These are phyloP conservation scores for Acronicta aceris DNA, from an alignment of 2,888 invertebrate species.

Conservation along the genomic window DNA sequence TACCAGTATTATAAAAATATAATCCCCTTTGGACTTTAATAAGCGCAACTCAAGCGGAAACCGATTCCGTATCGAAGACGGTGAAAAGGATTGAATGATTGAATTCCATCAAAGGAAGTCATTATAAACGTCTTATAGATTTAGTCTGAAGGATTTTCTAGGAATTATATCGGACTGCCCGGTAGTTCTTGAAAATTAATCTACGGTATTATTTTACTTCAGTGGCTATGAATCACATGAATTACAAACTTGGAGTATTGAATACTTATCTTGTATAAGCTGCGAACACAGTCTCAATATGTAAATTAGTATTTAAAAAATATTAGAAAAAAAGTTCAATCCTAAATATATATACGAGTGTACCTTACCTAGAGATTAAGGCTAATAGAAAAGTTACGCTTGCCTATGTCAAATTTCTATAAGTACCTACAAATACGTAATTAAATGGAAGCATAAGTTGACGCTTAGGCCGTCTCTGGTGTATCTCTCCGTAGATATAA, in stretches of 20 bases:
- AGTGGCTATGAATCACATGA: slow-evolving; percentile 48
- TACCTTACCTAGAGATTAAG: no score
- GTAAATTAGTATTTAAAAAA: no score
- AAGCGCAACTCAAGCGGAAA: slow-evolving; percentile 66
- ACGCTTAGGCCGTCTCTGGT: no score
- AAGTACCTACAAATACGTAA: no score
- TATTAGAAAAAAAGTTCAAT: no score
- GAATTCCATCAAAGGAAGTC: slow-evolving; percentile 77
- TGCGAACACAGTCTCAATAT: slow-evolving; percentile 2
- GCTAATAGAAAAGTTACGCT: no score
- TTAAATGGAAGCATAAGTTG: no score
- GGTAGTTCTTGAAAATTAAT: slow-evolving; percentile 78
- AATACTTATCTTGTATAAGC: slow-evolving; percentile 17
- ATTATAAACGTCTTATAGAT: slow-evolving; percentile 70
- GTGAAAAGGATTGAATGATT: slow-evolving; percentile 85
- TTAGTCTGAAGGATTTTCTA: slow-evolving; percentile 77
- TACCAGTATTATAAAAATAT: slow-evolving; percentile 80
- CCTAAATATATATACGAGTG: no score
- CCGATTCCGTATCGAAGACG: slow-evolving; percentile 60
- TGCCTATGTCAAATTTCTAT: no score
- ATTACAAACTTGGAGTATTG: slow-evolving; percentile 33
- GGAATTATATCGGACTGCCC: slow-evolving; percentile 75
- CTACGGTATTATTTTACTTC: slow-evolving; percentile 80
- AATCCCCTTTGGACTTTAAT: slow-evolving; percentile 74
- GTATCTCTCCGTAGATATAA: no score